phyloP scores from a whole-genome alignment of 2,113 vertebrate genomes.

The Leucoraja erinaceus region DNA sequence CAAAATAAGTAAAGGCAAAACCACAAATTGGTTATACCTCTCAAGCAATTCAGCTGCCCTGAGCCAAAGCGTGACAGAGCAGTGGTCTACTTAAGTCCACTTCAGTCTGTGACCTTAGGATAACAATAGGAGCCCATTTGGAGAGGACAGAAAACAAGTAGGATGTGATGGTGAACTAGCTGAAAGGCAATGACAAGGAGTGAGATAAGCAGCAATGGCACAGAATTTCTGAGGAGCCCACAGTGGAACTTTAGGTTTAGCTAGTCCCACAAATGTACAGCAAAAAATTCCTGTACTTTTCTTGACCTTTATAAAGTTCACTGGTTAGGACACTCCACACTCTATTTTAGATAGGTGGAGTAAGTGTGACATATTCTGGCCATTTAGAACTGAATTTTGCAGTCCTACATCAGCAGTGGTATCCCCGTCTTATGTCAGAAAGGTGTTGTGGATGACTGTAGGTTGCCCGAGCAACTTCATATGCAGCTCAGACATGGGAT shows the following conservation, averaged over 20 bases:
- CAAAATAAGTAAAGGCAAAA: not conserved
- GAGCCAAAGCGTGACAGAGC: not conserved
- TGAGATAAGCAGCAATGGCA: not conserved
- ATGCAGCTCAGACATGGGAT: not conserved
- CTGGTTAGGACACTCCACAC: not conserved
- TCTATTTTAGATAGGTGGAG: not conserved
- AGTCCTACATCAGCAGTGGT: not conserved
- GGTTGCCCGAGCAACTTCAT: not conserved
- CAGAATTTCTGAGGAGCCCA: not conserved
- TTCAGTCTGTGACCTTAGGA: not conserved
- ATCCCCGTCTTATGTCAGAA: not conserved
- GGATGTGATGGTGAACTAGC: not conserved
- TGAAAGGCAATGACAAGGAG: not conserved
- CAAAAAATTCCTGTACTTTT: not conserved
- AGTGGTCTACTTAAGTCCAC: not conserved
- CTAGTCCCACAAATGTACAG: not conserved
- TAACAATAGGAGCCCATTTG: not conserved
- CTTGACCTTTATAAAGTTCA: not conserved
- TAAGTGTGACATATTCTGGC: not conserved
- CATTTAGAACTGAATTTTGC: not conserved
- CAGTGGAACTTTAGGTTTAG: not conserved
- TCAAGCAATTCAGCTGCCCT: not conserved
- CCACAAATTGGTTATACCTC: not conserved
- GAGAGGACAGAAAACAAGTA: not conserved
- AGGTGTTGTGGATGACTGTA: not conserved